Percentiles rank a stretch among this genome's conserved stretches.
phyloP scores from a whole-genome alignment of 2,113 vertebrate species.

The Pterocles gutturalis region DNA sequence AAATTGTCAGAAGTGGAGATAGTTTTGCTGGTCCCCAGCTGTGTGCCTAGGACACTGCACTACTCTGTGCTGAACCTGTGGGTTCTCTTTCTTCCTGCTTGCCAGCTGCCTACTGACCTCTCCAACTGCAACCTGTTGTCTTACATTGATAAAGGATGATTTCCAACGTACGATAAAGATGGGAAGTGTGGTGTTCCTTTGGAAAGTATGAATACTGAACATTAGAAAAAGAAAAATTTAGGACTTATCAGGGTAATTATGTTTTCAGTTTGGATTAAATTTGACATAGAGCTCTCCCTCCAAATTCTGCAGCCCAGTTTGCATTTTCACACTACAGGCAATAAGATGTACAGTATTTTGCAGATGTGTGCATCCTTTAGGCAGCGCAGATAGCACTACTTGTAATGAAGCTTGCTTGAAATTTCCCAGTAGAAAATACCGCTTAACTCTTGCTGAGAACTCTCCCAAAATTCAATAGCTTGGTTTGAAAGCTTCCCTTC shows the following conservation, averaged over 20 bases:
- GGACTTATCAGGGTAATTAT: background rate
- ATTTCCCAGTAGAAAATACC: background rate
- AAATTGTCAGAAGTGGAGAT: background rate
- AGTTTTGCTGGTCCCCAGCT: background rate
- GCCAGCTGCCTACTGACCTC: background rate
- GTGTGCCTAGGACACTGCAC: rapidly evolving
- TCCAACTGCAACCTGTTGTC: rapidly evolving
- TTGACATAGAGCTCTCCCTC: background rate
- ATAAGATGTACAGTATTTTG: background rate
- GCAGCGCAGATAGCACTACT: background rate
- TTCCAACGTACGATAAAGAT: background rate
- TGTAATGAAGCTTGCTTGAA: background rate
- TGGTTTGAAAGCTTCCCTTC: background rate
- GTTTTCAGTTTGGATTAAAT: background rate
- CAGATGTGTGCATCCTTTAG: rapidly evolving
- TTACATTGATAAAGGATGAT: background rate
- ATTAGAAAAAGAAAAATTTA: background rate
- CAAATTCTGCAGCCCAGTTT: background rate
- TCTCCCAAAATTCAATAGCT: background rate
- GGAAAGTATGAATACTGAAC: background rate
- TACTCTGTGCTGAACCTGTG: rapidly evolving
- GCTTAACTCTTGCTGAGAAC: background rate
- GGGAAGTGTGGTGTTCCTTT: background rate
- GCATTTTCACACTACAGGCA: background rate
- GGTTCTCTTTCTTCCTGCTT: background rate